Percentiles rank a stretch among this genome's conserved stretches.
phyloP scores from a whole-genome alignment of 2,797 vertebrate species.

The Xenentodon cancila region DNA sequence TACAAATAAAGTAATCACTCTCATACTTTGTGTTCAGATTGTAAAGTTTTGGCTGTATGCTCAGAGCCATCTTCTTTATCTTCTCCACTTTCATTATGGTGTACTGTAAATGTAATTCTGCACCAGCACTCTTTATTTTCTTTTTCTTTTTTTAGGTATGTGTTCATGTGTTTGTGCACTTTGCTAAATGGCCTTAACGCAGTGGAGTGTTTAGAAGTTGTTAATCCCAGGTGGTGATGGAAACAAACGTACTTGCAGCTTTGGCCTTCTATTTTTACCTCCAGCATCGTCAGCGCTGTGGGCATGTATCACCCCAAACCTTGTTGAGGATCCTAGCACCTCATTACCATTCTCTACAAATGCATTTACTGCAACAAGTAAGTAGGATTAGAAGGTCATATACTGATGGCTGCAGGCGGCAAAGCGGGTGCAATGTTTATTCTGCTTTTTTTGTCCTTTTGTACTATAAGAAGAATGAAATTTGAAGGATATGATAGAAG shows the following conservation, averaged over 20 bases:
- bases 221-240: slow-evolving; percentile 50
- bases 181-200: slow-evolving; percentile 40
- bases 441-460: no score
- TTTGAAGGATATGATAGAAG: no score
- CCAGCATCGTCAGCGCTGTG: slow-evolving; percentile 61
- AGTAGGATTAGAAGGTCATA: slow-evolving; percentile 27
- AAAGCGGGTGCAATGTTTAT: slow-evolving; percentile 3
- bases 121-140: no score
- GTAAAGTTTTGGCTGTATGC: slow-evolving; percentile 1
- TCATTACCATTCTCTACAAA: slow-evolving; percentile 70
- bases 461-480: no score
- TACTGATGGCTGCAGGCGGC: slow-evolving; percentile 17
- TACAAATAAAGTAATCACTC: background rate
- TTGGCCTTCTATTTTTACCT: slow-evolving; percentile 66
- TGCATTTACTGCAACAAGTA: slow-evolving; percentile 34
- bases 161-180: slow-evolving; percentile 25
- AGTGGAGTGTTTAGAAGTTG: slow-evolving; percentile 58
- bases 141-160: slow-evolving; percentile 22
- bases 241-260: slow-evolving; percentile 60
- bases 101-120: no score
- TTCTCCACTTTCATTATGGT: no score
- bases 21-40: slow-evolving; percentile 1
- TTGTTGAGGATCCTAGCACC: slow-evolving; percentile 60
- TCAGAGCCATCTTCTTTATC: background rate
- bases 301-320: slow-evolving; percentile 45